Base-by-base conservation (phyloP, 2,113 vertebrate species). In the Tor tambroides region DNA sequence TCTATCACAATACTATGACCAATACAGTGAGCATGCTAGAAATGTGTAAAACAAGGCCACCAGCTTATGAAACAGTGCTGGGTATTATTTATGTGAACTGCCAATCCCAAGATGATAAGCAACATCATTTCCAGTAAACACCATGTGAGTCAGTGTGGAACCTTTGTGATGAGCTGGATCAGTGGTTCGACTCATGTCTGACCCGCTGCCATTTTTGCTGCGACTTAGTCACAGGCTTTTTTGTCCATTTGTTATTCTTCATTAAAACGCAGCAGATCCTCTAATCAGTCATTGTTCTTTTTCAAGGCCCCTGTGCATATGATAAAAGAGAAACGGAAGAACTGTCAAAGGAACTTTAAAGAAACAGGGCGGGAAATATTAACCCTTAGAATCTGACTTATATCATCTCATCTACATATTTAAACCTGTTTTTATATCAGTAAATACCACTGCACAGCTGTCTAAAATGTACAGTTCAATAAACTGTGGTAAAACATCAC, bases 81-180 rank as follows among this genome's bases (percentile, higher is more conserved):
- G 17, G 21, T 41, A 85, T 87, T 43, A 43, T 61, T 75, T 83
- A 51, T 21, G 21, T 71, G 46, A 78, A 49, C 11, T 72, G 46
- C 32, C 28, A 86, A 74, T 54, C 65, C 79, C 71, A 56, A 49
- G 84, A 67, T 69, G 84, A 85, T 72, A 30, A 83, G 49, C 32
- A 69, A 83, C 71, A 89, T 72, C 80, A 78, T 19, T 77, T 80
- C 69, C 87, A 81, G 76, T 59, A 86, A 88, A 84, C 79, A 89
- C 6, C 51, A 56, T 89, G 87, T 89, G 87, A 81, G 75, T 87
- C 83, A 88, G 21, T 76, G 43, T 51, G 17, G 19, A 83, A 88
- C 89, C 86, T 88, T 84, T 88, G 82, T 89, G 82, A 88, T 79
- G 86, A 81, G 83, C 85, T 89, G 84, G 56, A 87, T 23, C 63